Base-by-base conservation (phyloP, 2,113 vertebrate genomes). In the crab-eating macaque (Macaca fascicularis) region DNA sequence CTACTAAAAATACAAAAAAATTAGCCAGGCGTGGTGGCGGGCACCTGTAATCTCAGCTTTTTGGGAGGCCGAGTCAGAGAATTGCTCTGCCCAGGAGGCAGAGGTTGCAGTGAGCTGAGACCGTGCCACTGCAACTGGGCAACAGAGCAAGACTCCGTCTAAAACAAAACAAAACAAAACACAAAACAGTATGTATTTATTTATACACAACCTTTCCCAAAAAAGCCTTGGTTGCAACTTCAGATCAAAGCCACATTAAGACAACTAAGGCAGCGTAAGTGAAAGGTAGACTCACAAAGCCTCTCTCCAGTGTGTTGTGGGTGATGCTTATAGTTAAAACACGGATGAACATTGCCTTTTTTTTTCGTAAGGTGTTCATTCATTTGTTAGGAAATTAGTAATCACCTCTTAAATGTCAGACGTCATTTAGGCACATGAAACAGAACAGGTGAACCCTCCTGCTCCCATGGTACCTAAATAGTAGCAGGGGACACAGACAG, bases 191-290 rank as follows among this genome's bases (percentile, higher is more conserved):
- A 17, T 38, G 11, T 61, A 30, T 81, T 67, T 89, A 92, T 93
- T 97, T 96, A 69, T 89, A 61, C 75, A 55, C 40, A 78, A 1
- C 59, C 87, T 89, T 86, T 92, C 38, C n/a, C 38, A 10, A 22
- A 6, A 80, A 94, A 67, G 70, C 89, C 85, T 70, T 19, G 40
- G n/a, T 79, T 40, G 61, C 23, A 52, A 48, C 87, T 86, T 89
- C 35, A 59, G 22, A 69, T 88, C 17, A 87, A 64, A 45, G 89
- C 32, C 38, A 45, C 64, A 2, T 25, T 61, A 35, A 59, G 48
- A 32, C 20, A 64, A 45, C 45, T n/a, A 43, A 35, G 55, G 38
- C 81, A 16, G n/a, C 72, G 67, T 78, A 4, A 3, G 10, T n/a
- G 40, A 50, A 75, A 70, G 32, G 82, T 38, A 2, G 64, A 3